phyloP scores from a whole-genome alignment of 2,113 vertebrate species.

The Pachycephala philippinensis region DNA sequence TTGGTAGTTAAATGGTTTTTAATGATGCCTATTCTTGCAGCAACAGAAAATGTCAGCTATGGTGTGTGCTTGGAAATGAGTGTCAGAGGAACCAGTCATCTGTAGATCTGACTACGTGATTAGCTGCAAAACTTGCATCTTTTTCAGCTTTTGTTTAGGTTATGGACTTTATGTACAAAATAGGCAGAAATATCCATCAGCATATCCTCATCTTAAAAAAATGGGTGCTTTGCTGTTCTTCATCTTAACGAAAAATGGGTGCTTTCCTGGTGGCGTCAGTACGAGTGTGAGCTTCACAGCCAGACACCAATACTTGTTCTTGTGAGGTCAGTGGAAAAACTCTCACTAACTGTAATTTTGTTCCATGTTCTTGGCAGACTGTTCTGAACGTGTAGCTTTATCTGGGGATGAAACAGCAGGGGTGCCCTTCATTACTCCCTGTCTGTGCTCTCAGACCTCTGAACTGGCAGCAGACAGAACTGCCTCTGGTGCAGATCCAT shows the following conservation, averaged over 20 bases:
- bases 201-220: neutral
- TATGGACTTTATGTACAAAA: neutral
- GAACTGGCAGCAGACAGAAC: neutral
- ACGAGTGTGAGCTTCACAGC: neutral
- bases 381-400: neutral
- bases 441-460: neutral
- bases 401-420: neutral
- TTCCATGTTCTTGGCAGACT: neutral
- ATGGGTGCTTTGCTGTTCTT: neutral
- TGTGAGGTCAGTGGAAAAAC: constrained; percentile 27
- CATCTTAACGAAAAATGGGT: neutral
- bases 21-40: neutral
- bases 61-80: neutral
- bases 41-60: neutral
- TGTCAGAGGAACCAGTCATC: neutral
- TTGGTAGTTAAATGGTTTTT: neutral
- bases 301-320: neutral
- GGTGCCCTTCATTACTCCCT: neutral
- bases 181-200: neutral
- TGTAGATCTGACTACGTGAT: neutral
- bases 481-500: neutral
- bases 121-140: neutral
- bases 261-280: neutral
- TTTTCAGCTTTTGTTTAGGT: neutral
- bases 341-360: neutral